A percentile compares a stretch with the other conserved stretches of the same genome.
Conservation (phyloP, 2,113 vertebrate genomes). For the Rhagologus leucostigma region DNA sequence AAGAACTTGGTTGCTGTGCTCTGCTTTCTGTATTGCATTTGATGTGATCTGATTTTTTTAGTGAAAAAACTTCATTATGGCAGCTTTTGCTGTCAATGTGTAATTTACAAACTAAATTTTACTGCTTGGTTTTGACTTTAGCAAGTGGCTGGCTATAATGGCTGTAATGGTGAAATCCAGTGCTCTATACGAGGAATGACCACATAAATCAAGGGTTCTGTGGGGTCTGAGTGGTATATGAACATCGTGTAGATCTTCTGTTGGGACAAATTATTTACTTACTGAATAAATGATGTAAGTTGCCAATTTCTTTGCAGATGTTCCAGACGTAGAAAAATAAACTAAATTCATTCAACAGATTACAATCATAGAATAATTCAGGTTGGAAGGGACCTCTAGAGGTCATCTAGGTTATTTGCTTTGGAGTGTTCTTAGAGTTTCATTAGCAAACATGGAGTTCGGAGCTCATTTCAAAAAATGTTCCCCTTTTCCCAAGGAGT, state of each 20-base stretch:
- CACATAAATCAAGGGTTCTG: not conserved
- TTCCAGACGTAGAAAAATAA: not conserved
- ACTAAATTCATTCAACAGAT: not conserved
- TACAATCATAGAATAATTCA: not conserved
- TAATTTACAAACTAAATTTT: not conserved
- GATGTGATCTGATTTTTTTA: not conserved
- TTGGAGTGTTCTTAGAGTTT: not conserved
- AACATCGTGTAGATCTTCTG: not conserved
- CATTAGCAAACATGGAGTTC: not conserved
- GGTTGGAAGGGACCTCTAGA: not conserved
- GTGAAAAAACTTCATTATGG: not conserved
- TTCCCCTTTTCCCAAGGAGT: not conserved
- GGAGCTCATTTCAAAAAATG: not conserved
- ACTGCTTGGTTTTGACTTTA: not conserved
- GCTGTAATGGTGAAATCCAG: not conserved
- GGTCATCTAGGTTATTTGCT: not conserved
- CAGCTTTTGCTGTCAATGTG: not conserved
- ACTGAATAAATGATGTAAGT: not conserved
- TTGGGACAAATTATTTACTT: not conserved
- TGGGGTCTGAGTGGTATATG: not conserved
- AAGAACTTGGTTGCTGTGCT: not conserved
- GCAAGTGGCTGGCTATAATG: not conserved
- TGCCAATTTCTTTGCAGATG: not conserved
- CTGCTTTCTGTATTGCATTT: not conserved
- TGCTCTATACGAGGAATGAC: not conserved